Percentiles rank a stretch among this genome's conserved stretches.
Evolutionary conservation across 2,888 invertebrate species (phyloP).

Genomic region (Eretmocerus hayati): DNA sequence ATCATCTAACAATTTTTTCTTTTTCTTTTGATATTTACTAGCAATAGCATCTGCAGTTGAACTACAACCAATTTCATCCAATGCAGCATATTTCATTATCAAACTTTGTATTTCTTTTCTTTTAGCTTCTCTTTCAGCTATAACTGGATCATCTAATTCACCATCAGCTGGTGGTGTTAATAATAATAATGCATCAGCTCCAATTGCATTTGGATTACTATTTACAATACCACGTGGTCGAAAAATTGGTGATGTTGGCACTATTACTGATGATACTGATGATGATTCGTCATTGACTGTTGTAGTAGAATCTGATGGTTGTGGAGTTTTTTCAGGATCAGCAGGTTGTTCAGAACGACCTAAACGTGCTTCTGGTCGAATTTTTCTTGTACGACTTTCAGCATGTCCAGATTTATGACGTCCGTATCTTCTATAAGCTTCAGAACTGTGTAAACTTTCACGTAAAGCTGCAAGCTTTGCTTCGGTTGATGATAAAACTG

Average conservation of each 20-base stretch:
- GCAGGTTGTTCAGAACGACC: constrained; percentile 59
- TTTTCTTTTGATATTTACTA: constrained; percentile 40
- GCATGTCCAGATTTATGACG: constrained; percentile 48
- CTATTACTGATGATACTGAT: neutral
- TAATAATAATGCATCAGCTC: too few species aligned
- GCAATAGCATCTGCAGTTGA: constrained; percentile 40
- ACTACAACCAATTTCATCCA: constrained; percentile 61
- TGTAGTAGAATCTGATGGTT: constrained; percentile 17
- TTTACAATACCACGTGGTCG: neutral
- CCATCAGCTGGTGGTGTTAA: too few species aligned
- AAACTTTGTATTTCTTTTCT: constrained; percentile 77
- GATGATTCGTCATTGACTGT: too few species aligned
- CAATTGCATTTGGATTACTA: too few species aligned
- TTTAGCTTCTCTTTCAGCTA: constrained; percentile 69
- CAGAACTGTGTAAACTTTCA: constrained; percentile 48
- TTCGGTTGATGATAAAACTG: too few species aligned
- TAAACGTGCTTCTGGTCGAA: constrained; percentile 54
- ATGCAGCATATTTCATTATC: constrained; percentile 74
- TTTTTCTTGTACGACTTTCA: constrained; percentile 33
- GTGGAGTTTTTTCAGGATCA: constrained; percentile 46
- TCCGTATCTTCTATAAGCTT: constrained; percentile 32
- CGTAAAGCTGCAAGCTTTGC: constrained; percentile 41
- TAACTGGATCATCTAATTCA: constrained; percentile 53
- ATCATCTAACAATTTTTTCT: constrained; percentile 19
- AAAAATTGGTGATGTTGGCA: constrained; percentile 43